Percentiles rank a stretch among this genome's conserved stretches.
Evolutionary conservation across 2,888 invertebrate genomes (phyloP).

Genomic region (Polyommatus icarus): DNA sequence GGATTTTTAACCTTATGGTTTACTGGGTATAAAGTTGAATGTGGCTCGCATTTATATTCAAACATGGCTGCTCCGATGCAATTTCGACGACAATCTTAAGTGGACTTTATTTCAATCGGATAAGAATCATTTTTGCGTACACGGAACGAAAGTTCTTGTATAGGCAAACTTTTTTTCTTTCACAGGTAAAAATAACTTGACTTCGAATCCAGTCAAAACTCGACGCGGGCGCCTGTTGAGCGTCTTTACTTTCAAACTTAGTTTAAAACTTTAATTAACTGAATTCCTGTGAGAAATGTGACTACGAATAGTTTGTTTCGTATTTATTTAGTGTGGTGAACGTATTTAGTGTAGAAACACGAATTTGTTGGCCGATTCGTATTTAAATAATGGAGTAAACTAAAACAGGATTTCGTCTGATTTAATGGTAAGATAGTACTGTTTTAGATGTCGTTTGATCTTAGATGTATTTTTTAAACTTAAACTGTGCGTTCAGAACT

Average conservation of each 20-base stretch:
- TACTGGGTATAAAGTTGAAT: conserved; percentile 34
- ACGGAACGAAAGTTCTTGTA: conserved; percentile 48
- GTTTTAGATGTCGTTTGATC: conserved; percentile 33
- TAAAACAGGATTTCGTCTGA: conserved; percentile 58
- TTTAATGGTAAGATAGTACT: conserved; percentile 61
- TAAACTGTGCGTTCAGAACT: conserved; percentile 1
- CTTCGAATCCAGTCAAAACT: conserved; percentile 65
- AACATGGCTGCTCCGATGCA: conserved; percentile 61
- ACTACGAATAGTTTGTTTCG: conserved; percentile 34
- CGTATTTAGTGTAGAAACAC: conserved; percentile 40
- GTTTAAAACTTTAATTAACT: conserved; percentile 35
- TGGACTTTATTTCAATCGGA: accelerated
- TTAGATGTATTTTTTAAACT: conserved; percentile 10
- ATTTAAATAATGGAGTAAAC: conserved; percentile 53
- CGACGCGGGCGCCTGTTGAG: conserved; percentile 54
- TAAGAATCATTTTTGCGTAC: conserved; percentile 44
- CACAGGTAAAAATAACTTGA: conserved; percentile 69
- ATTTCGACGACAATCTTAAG: conserved; percentile 44
- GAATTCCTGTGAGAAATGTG: conserved; percentile 36
- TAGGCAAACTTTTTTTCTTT: conserved; percentile 63
- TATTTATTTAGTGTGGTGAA: conserved; percentile 9
- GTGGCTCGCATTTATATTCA: conserved; percentile 40
- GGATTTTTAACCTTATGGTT: conserved; percentile 41
- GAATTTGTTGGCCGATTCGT: conserved; percentile 42
- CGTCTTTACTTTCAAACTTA: conserved; percentile 38